Conservation (phyloP, 2,113 vertebrate species). For the Dicaeum eximium region DNA sequence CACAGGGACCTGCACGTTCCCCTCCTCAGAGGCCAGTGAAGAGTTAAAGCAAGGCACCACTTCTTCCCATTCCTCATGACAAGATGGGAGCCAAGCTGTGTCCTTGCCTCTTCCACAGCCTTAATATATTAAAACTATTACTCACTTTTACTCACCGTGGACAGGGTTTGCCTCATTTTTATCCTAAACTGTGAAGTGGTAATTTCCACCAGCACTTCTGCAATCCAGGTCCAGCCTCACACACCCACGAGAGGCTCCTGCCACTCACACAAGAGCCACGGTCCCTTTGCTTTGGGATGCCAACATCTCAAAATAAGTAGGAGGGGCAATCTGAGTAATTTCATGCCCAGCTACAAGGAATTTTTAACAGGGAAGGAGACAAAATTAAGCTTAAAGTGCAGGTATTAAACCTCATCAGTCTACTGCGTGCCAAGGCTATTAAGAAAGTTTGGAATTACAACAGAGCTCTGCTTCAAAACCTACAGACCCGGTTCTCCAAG, state of each 20-base stretch:
- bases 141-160: background rate
- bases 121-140: background rate
- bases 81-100: fast-evolving
- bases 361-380: background rate
- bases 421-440: background rate
- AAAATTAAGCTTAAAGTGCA: background rate
- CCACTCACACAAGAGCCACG: background rate
- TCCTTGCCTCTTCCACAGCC: background rate
- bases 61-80: background rate
- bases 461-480: background rate
- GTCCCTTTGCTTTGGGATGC: background rate
- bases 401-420: background rate
- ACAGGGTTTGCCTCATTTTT: background rate
- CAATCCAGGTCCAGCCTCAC: background rate
- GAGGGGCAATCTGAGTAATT: background rate
- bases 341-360: background rate
- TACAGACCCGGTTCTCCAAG: background rate
- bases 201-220: background rate
- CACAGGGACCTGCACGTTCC: fast-evolving
- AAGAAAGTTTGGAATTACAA: background rate
- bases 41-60: background rate
- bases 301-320: background rate
- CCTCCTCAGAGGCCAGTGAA: background rate
- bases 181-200: background rate
- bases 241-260: background rate